These are phyloP conservation scores for Amphipoea oculea DNA, from an alignment of 2,888 invertebrate genomes.

Conservation along the genomic window DNA sequence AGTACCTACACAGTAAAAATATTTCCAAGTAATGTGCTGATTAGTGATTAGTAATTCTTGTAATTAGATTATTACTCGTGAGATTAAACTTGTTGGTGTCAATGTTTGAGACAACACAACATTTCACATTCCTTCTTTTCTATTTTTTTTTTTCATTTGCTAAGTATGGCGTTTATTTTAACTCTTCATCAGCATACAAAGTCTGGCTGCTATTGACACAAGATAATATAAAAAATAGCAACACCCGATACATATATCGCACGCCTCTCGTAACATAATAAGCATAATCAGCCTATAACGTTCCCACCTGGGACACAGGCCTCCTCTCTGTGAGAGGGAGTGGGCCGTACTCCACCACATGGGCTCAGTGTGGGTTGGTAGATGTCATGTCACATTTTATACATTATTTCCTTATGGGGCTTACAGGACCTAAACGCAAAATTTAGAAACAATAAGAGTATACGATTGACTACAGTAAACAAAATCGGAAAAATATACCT, in stretches of 20 bases:
- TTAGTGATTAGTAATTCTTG: slow-evolving; percentile 30
- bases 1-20: neutral
- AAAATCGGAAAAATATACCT: too few species aligned
- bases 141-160: neutral
- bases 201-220: neutral
- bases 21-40: slow-evolving; percentile 15
- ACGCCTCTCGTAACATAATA: neutral
- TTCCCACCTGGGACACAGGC: neutral
- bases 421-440: too few species aligned
- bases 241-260: neutral
- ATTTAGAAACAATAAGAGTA: too few species aligned
- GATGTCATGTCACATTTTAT: neutral
- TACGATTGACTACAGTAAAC: too few species aligned
- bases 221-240: neutral
- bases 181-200: neutral
- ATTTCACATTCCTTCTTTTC: neutral
- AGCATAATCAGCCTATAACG: neutral
- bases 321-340: neutral
- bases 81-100: neutral
- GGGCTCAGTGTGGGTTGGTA: too few species aligned
- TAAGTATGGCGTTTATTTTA: neutral
- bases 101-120: neutral
- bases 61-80: neutral
- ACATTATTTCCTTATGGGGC: too few species aligned
- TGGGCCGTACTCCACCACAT: neutral